phyloP scores from a whole-genome alignment of 2,888 invertebrate genomes.

The Agonum fuliginosum region DNA sequence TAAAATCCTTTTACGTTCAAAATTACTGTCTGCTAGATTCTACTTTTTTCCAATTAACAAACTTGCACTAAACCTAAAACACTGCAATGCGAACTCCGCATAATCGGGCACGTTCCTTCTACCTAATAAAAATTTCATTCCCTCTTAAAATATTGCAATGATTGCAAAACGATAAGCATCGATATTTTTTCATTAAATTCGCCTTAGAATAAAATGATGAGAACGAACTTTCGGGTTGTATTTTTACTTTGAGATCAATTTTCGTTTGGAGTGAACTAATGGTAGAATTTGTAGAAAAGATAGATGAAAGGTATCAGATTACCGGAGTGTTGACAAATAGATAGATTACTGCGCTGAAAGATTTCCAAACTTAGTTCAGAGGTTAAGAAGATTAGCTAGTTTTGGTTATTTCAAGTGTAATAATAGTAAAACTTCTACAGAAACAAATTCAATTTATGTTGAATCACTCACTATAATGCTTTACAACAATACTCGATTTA shows the following conservation, averaged over 20 bases:
- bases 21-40: slow-evolving; percentile 41
- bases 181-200: slow-evolving; percentile 30
- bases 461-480: no score
- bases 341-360: slow-evolving; percentile 22
- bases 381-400: slow-evolving; percentile 21
- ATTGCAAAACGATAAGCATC: slow-evolving; percentile 4
- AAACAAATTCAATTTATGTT: no score
- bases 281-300: slow-evolving; percentile 35
- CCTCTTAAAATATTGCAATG: slow-evolving; percentile 5
- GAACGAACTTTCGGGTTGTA: not conserved
- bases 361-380: slow-evolving; percentile 18
- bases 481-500: no score
- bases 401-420: no score
- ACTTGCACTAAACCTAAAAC: slow-evolving; percentile 32
- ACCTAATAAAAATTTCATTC: slow-evolving; percentile 18
- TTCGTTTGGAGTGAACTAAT: slow-evolving; percentile 28
- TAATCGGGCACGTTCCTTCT: slow-evolving; percentile 16
- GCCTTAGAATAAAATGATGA: not conserved
- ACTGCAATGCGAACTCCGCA: slow-evolving; percentile 23
- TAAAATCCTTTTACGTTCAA: slow-evolving; percentile 33
- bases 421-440: no score
- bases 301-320: slow-evolving; percentile 37
- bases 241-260: slow-evolving; percentile 16
- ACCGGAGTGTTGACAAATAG: slow-evolving; percentile 35
- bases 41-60: slow-evolving; percentile 46